Evolutionary conservation across 2,797 vertebrate species (phyloP), one percentile per base, ranked within the genome.

Genomic region (Cryptoblepharus egeriae): DNA sequence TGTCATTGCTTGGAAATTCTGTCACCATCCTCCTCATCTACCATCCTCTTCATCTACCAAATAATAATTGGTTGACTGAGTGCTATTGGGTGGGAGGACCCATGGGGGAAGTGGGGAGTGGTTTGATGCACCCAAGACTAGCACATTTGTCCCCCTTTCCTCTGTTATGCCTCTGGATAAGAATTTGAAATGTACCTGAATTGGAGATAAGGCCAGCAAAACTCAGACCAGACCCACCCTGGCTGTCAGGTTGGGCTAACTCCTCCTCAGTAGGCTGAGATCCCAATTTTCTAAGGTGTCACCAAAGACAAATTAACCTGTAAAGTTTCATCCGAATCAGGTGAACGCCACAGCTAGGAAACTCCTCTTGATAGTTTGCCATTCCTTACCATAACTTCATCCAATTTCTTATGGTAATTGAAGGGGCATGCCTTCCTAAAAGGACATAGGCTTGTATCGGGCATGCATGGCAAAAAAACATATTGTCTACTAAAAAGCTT

Each of bases 1-100:
- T 45, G 15, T 72, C 42, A 72, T 10, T 57, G 71, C 8, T 57
- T 42, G 80, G 13, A 75, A 81, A 75, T 81, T 81, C 61, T 67
- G 39, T 30, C 49, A 39, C 45, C 45, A 49, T 49, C 9, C 45
- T 10, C 45, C 9, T 42, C 39, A 4, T 42, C 39, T 9, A 42
- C 39, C 24, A 13, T 58, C 24, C 52, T 12, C 28, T 82, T 74
- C 61, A 28, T 55, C 22, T 42, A 9, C 39, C 39, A 42, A 42
- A 42, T 9, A 4, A 42, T 42, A 4, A 42, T 4, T 9, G 9
- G 39, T 9, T 42, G 39, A 42, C 39, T 42, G 39, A 42, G 39
- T 42, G 39, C 39, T 42, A 9, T 42, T 4, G 39, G 39, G 39
- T 42, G 39, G 39, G 39, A 9, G 39, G 4, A 42, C 39, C n/a